Base-by-base conservation (phyloP, 2,888 invertebrate genomes). In the Abscondita cerata region DNA sequence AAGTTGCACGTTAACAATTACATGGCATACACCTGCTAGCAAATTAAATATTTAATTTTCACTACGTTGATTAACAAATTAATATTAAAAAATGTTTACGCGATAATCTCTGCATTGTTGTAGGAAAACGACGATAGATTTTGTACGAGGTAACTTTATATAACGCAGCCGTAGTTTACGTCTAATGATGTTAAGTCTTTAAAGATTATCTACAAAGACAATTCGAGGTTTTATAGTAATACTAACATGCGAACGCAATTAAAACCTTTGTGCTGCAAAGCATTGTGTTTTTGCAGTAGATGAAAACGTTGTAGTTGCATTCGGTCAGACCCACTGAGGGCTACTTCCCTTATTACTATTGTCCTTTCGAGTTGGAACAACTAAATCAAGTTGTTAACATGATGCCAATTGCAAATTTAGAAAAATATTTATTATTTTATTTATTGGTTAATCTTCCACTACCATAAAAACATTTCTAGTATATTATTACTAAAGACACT, bases 221-320 rank as follows among this genome's bases (percentile, higher is more conserved):
- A 60, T 60, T 40, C 34, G 18, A 47, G 36, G 34, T 51, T 55
- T 53, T 58, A 56, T 58, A 59, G 46, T 53, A 52, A 60, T 56
- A 59, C 53, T 56, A 55, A 61, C 59, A 62, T 52, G 64, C 62
- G 62, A 64, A 67, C 62, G 64, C 64, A 67, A 67, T 67, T 67
- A 67, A 64, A 65, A 62, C 65, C 59, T 65, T 67, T 65, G 67
- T 67, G 57, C 54, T 51, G 47, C 44, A 53, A 47, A 52, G 50
- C 64, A 65, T 65, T 67, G 57, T 67, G 67, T 67, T 67, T 67
- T 67, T 67, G 64, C 62, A 67, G 60, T 62, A 64, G 60, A 64
- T 62, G 62, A 52, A 38, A 52, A 41, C 34, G 53, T 41, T 50
- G 48, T 51, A 61, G 53, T 41, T 44, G 44, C 56, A 51, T 38